Evolutionary conservation across 2,797 vertebrate species (phyloP).

Genomic region (Pangasius mekongensis): DNA sequence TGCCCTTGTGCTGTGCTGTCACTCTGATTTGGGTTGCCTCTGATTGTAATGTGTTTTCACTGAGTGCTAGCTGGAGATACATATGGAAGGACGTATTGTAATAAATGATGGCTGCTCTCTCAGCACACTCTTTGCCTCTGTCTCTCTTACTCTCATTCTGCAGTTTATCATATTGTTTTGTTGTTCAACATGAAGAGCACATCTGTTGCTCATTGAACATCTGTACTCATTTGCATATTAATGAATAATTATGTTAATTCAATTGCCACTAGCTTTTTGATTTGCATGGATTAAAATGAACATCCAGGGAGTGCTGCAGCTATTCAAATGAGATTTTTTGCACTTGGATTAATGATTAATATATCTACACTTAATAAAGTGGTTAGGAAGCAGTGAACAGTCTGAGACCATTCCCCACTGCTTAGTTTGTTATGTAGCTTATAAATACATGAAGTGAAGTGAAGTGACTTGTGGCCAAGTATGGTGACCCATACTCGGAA

Average conservation of each 20-base stretch:
- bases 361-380: constrained; percentile 40
- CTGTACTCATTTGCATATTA: constrained; percentile 79
- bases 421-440: not conserved
- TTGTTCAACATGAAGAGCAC: constrained; percentile 69
- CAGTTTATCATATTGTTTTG: constrained; percentile 66
- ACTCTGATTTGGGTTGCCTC: constrained; percentile 40
- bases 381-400: constrained; percentile 26
- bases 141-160: constrained; percentile 22
- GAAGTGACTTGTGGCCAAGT: no score
- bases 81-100: constrained; percentile 38
- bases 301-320: constrained; percentile 50
- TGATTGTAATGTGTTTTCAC: constrained; percentile 46
- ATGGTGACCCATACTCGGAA: no score
- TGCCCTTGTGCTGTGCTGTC: constrained; percentile 46
- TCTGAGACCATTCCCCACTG: constrained; percentile 1
- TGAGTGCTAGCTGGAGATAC: constrained; percentile 27
- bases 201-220: constrained; percentile 78
- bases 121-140: not conserved
- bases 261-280: constrained; percentile 66
- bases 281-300: constrained; percentile 68
- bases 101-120: constrained; percentile 25
- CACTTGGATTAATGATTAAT: constrained; percentile 53
- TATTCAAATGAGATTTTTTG: constrained; percentile 43
- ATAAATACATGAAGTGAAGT: not conserved
- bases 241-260: constrained; percentile 83